Evolutionary conservation across 2,888 invertebrate genomes (phyloP).

Genomic region (Periphyllus acericola): DNA sequence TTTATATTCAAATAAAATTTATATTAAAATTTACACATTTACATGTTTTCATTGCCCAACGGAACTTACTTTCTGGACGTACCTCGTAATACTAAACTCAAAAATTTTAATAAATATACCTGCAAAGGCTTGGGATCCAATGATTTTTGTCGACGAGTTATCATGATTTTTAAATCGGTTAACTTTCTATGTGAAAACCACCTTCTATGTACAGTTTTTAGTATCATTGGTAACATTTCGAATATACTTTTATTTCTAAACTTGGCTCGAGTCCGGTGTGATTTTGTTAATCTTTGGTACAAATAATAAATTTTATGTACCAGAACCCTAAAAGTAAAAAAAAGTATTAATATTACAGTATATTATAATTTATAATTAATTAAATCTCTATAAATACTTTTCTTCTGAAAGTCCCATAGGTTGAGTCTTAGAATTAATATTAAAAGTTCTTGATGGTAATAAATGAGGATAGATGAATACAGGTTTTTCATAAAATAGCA

Average conservation of each 20-base stretch:
- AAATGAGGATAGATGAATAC: conserved; percentile 42
- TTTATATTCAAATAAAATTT: too few relatives aligned
- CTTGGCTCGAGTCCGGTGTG: not conserved
- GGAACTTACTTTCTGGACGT: too few relatives aligned
- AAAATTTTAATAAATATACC: conserved; percentile 1
- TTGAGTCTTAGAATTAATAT: not conserved
- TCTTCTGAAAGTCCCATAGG: conserved; percentile 21
- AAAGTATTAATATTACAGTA: not conserved
- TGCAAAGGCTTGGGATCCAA: not conserved
- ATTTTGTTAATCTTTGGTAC: conserved; percentile 18
- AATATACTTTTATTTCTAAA: not conserved
- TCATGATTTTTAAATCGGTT: not conserved
- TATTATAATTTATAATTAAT: too few relatives aligned
- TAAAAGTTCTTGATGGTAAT: conserved; percentile 20
- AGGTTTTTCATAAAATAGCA: conserved; percentile 30
- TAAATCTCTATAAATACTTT: conserved; percentile 11
- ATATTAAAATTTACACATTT: too few relatives aligned
- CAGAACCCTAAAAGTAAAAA: conserved; percentile 23
- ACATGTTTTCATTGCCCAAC: too few relatives aligned
- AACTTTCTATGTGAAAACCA: conserved; percentile 42
- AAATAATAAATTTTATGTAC: conserved; percentile 39
- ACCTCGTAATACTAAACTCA: too few relatives aligned
- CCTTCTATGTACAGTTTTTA: conserved; percentile 28
- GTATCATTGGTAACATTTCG: conserved; percentile 25
- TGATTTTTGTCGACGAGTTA: not conserved